Base-by-base conservation (phyloP, 92 coral and sea anemone species). In the Epizoanthus scotinus region DNA sequence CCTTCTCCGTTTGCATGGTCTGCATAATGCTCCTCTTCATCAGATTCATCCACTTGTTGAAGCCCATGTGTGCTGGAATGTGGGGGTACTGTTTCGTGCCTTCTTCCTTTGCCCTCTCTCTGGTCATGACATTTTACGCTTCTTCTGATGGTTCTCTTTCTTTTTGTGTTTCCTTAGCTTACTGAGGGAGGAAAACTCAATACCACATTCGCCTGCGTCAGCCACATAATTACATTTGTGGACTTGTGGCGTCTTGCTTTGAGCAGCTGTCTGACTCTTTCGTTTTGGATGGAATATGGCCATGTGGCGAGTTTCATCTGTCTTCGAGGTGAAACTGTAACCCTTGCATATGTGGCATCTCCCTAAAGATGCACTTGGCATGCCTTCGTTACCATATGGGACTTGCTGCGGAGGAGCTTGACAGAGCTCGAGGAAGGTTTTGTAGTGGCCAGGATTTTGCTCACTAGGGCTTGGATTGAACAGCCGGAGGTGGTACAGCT, bases 361-460 rank as follows among this genome's bases (percentile, higher is more conserved):
- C 14, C 84, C 75, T 34, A 79, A 17, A 6, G 57, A 42, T 20
- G 63, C 53, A 44, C 56, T 64, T 79, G 84, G 61, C 62, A 44
- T 62, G 52, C 55, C 55, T 79, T 27, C 26, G 47, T 24, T 66
- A 67, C 77, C 77, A 60, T 60, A 22, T 18, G 8, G 65, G 29
- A 60, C 63, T 57, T 74, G 80, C 26, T 74, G 65, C 27, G 67
- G 19, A 27, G 80, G 63, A 31, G 26, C 49, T 53, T 44, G 26
- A 53, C 77, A 84, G 60, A 78, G 56, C 52, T 86, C 85, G 65
- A 86, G 29, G 74, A 86, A 86, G 54, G 81, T 73, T 70, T 60
- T 53, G 52, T 55, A 86, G 70, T 79, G 78, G 70, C 85, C 89
- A 71, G 82, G 78, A 54, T 80, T 66, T 42, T 8, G 27, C 26